Base-by-base conservation (phyloP, 2,113 vertebrate genomes). In the Carassius gibelio region DNA sequence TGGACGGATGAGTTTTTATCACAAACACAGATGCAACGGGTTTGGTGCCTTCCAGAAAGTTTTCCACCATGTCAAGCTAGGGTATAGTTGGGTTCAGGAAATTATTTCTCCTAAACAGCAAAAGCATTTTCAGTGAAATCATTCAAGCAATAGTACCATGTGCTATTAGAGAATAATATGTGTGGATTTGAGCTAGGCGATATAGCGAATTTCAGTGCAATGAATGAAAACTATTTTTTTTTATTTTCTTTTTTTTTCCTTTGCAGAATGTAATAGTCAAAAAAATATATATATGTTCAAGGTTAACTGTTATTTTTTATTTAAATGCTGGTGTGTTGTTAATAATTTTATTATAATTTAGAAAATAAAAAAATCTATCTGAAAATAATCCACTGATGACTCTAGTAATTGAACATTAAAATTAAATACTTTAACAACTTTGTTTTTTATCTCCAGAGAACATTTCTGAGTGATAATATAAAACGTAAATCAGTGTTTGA, bases 1-100 rank as follows among this genome's bases (percentile, higher is more conserved):
- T 50, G 79, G 62, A 50, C 64, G 77, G 77, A 80, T 80, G 57
- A 42, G 21, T 80, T 80, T 64, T 13, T 62, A 79, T 79, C 57
- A 79, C 57, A 79, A 79, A 79, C 77, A 62, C 57, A 79, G 57
- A 79, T 62, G 42, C 61, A 81, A 52, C 42, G 17, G 62, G 42
- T 68, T 23, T 80, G 59, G 38, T 81, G 61, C 42, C 38, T 30
- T 21, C 61, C n/a, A 13, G 8, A 68, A 68, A 34, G 79, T 17
- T 68, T 45, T 81, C 30, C 55, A 36, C 30, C 75, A 2, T 38
- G 52, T 59, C 50, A 57, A 34, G 52, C 52, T 59, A n/a, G 52
- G 30, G 8, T 78, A 6, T 59, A 59, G 52, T 5, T 78, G 19
- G 52, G 38, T 59, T 21, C 55, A 0, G 17, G 55, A n/a, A 76